phyloP scores from a whole-genome alignment of 1,140 invertebrate species.

The Planococcus citri region DNA sequence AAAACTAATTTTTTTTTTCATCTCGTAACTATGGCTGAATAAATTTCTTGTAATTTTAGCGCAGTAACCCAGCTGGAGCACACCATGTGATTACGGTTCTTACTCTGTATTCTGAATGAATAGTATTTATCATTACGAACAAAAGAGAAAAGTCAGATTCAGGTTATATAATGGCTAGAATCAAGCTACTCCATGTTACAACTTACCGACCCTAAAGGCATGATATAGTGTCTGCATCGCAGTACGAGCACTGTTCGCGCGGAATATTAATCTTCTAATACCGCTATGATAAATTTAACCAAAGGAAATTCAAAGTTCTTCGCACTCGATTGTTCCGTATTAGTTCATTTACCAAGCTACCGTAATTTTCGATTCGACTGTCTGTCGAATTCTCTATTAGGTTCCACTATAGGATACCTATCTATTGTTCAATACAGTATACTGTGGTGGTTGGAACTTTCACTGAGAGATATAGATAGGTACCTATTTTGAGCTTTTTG shows the following conservation, averaged over 20 bases:
- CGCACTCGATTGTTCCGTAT: neutral
- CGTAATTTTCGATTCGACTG: neutral
- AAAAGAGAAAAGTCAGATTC: neutral
- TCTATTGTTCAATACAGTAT: too few relatives aligned
- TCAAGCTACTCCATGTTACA: neutral
- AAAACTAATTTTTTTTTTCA: neutral
- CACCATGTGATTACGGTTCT: neutral
- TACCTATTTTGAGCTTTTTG: too few relatives aligned
- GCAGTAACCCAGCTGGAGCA: neutral
- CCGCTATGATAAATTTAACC: neutral
- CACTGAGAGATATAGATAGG: too few relatives aligned
- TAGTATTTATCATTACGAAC: neutral
- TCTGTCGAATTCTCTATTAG: neutral
- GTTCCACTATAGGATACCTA: neutral
- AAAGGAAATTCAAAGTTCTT: neutral
- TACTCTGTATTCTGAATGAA: neutral
- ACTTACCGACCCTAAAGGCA: neutral
- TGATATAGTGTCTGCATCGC: neutral
- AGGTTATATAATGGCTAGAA: neutral
- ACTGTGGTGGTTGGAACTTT: too few relatives aligned
- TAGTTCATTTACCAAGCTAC: neutral
- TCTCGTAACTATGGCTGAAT: neutral
- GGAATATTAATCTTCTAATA: constrained; percentile 8
- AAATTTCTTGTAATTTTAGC: neutral
- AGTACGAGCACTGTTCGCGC: neutral